Evolutionary conservation across 2,888 invertebrate species (phyloP), one percentile per base, ranked within the genome.

Genomic region (Drosophila austrosaltans): DNA sequence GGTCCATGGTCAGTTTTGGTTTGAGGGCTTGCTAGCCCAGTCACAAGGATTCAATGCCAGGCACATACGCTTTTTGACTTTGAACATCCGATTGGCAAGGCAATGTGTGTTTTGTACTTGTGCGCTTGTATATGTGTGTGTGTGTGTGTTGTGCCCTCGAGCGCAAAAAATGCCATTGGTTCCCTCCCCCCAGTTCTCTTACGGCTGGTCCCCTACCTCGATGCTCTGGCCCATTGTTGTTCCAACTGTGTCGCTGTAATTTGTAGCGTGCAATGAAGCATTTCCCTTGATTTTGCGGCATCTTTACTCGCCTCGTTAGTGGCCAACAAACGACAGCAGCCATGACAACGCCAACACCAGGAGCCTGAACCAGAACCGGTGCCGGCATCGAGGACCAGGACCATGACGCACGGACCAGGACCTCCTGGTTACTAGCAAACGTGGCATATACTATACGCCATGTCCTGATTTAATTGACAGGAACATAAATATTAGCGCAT

Each of bases 391-490:
- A 36, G 36, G 16, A 66, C 58, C 44, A 72, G 62, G 40, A 66
- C 64, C 58, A 44, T 63, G 22, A 57, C 25, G 40, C 53, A 42
- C 28, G 69, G 61, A 63, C 48, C 53, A 25, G 32, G 53, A 64
- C 63, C 62, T 54, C 53, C 53, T 60, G 66, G 58, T 44, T 53
- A 48, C 10, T 72, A 57, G 64, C 66, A 32, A 83, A 79, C 84
- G 64, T 69, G 59, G 66, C 66, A 64, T 76, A 66, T 76, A 64
- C 69, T 76, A 66, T 76, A 64, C 69, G 73, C 66, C 75, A 89
- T 90, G 91, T 89, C 89, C 88, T 90, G 91, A 91, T 92, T 92
- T 91, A 91, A 91, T 91, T 91, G 91, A 92, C 91, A 91, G 90
- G 84, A 91, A 90, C 91, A 90, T 91, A 90, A 90, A 90, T 91